A percentile compares a stretch with the other conserved stretches of the same genome.
Conservation (phyloP, 2,113 vertebrate genomes). For the Brienomyrus longianalis region DNA sequence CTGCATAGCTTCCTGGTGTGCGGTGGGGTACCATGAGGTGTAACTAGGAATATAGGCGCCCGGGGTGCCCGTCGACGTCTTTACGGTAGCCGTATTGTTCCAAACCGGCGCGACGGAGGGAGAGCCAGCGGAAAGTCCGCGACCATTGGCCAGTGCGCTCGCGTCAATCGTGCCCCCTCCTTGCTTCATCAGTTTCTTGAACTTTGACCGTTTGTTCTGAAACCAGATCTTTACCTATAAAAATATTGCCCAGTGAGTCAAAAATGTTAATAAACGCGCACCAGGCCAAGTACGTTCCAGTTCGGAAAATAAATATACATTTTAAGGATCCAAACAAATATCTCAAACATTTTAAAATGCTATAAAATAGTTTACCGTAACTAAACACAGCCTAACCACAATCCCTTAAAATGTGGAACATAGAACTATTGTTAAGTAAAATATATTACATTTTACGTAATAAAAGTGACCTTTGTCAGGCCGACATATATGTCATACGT, state of each 20-base stretch:
- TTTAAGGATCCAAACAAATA: neutral
- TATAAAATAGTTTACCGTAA: neutral
- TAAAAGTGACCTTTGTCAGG: neutral
- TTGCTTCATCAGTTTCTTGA: slow-evolving; percentile 92
- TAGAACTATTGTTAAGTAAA: neutral
- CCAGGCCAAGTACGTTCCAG: neutral
- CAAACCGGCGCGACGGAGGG: slow-evolving; percentile 85
- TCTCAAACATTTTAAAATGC: neutral
- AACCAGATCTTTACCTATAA: slow-evolving; percentile 92
- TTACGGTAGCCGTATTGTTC: slow-evolving; percentile 82
- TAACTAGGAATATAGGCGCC: slow-evolving; percentile 96
- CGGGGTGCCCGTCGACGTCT: slow-evolving; percentile 74
- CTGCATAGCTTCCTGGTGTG: slow-evolving; percentile 99
- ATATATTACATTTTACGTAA: neutral
- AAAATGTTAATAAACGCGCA: neutral
- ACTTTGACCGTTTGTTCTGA: slow-evolving; percentile 94
- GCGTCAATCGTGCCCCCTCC: slow-evolving; percentile 83
- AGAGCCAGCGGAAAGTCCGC: slow-evolving; percentile 79
- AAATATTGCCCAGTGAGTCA: neutral
- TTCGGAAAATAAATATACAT: neutral
- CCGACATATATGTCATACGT: neutral
- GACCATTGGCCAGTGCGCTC: slow-evolving; percentile 76
- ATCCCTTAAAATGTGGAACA: neutral
- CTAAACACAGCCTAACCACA: neutral
- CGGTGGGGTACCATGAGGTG: slow-evolving; percentile 94